phyloP scores from a whole-genome alignment of 2,797 vertebrate genomes.

The Cossypha polioptera region DNA sequence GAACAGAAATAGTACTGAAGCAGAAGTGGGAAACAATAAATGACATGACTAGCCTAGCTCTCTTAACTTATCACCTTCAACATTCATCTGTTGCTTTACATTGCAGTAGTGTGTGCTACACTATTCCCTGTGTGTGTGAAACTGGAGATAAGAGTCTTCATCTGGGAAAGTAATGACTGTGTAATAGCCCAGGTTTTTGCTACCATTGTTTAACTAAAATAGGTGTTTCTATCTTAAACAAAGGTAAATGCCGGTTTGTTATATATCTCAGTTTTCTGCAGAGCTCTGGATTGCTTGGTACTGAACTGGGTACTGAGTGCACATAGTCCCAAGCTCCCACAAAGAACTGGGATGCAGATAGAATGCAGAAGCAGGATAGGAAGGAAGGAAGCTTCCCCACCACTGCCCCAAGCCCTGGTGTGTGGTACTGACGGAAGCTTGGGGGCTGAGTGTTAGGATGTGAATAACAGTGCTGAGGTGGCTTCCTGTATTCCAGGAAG shows the following conservation, averaged over 20 bases:
- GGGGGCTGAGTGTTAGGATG: neutral
- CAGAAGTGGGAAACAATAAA: neutral
- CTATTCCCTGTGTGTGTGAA: neutral
- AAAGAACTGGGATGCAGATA: neutral
- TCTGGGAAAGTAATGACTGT: neutral
- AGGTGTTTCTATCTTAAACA: neutral
- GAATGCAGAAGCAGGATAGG: neutral
- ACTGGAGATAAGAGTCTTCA: neutral
- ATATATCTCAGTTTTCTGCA: neutral
- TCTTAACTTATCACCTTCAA: neutral
- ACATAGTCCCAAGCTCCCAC: neutral
- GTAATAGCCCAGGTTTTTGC: neutral
- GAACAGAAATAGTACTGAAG: neutral
- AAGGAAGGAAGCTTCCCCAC: neutral
- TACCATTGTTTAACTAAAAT: neutral
- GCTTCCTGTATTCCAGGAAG: conserved; percentile 2
- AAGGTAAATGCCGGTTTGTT: neutral
- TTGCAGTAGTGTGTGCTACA: rapidly evolving
- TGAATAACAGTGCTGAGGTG: neutral
- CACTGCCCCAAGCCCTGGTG: neutral
- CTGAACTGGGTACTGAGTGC: too few species aligned
- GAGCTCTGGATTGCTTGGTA: neutral
- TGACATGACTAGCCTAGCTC: neutral
- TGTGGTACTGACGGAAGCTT: neutral
- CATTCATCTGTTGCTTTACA: neutral